Evolutionary conservation across 2,888 invertebrate species (phyloP), one percentile per base, ranked within the genome.

Genomic region (Leptopterna dolabrata): DNA sequence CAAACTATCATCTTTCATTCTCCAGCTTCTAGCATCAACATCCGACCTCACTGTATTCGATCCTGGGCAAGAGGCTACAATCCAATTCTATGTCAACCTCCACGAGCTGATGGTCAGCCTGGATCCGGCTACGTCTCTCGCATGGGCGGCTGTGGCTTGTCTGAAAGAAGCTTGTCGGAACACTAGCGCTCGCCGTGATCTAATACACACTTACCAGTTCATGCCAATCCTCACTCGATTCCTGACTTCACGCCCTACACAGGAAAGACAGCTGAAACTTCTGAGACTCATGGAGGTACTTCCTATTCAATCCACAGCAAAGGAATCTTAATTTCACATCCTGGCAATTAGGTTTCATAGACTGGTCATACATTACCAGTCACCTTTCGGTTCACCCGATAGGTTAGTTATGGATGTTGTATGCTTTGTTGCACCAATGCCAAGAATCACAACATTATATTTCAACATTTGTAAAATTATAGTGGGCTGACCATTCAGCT

Each of bases 171-270:
- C 94, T 3, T 94, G 94, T 89, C 93, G 93, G 88, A 95, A 95
- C 90, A 92, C 94, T 0, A 93, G 93, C 78, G 94, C 95, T 0
- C 92, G 94, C 89, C 92, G 94, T 90, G 94, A 94, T 0, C 92
- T 96, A 0, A 94, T 95, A 43, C 94, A 95, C 90, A 95, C 94
- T 0, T 95, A 95, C 90, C 95, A 95, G 91, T 95, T 95, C 91
- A 92, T 95, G 91, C 95, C 95, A 30, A 93, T 94, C 87, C 91
- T 96, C 76, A 93, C 95, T 0, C 92, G 94, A 89, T 90, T 95
- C 43, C 91, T 95, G 73, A 93, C 30, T 1, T 29, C 76, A 94
- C 91, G 94, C 87, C 92, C 95, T 89, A 94, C 94, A 43, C 92
- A 92, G 90, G 95, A 95, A 76, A 95, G 95, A 90, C 94, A 94